A percentile compares a stretch with the other conserved stretches of the same genome.
Conservation (phyloP, 2,113 vertebrate species). For the Trinectes maculatus region DNA sequence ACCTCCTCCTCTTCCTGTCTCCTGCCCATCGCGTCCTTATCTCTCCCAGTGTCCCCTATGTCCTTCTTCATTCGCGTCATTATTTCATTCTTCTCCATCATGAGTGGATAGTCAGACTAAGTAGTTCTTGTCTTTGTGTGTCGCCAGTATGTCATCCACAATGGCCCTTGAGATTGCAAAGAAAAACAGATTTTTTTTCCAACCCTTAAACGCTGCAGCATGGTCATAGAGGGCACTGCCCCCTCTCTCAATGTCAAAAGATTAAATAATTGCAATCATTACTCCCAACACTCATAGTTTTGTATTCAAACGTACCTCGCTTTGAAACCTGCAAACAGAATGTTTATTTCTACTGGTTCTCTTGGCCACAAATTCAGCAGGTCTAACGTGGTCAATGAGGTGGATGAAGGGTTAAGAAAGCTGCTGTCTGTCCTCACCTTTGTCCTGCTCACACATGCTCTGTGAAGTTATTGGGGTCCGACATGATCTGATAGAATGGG, state of each 20-base stretch:
- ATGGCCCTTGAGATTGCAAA: constrained; percentile 57
- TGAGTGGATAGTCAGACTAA: constrained; percentile 57
- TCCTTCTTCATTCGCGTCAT: constrained; percentile 55
- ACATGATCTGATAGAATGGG: constrained; percentile 61
- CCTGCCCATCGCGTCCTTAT: constrained; percentile 4
- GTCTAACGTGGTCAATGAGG: constrained; percentile 51
- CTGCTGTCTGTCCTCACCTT: constrained; percentile 40
- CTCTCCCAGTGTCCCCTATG: constrained; percentile 27
- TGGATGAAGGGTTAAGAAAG: constrained; percentile 70
- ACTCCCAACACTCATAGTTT: background rate
- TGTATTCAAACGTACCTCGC: background rate
- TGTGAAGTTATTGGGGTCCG: constrained; percentile 53
- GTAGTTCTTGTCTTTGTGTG: constrained; percentile 73
- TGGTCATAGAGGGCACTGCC: constrained; percentile 18
- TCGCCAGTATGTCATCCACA: constrained; percentile 41
- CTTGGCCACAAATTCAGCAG: constrained; percentile 3
- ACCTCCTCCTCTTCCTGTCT: constrained; percentile 2
- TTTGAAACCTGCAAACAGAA: background rate
- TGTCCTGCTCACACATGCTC: constrained; percentile 57
- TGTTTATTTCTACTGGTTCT: background rate
- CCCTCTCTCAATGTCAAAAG: constrained; percentile 53
- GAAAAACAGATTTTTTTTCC: constrained; percentile 35
- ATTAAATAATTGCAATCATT: background rate
- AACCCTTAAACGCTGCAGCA: constrained; percentile 15
- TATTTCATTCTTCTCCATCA: constrained; percentile 48